A percentile compares a stretch with the other conserved stretches of the same genome.
phyloP scores from a whole-genome alignment of 1,140 invertebrate genomes.

The Rhynchophorus ferrugineus region DNA sequence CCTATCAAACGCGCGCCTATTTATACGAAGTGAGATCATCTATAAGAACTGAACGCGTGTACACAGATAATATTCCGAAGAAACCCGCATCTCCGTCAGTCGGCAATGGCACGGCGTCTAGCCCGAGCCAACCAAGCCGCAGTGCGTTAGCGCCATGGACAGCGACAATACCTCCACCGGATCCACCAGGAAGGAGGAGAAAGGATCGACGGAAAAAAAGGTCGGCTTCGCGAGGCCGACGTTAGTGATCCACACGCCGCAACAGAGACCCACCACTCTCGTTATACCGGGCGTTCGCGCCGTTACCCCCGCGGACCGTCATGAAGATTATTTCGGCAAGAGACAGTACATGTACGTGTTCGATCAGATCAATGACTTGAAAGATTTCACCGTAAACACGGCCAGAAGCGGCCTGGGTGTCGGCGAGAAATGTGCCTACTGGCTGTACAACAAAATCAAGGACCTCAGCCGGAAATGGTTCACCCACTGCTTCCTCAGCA shows the following conservation, averaged over 20 bases:
- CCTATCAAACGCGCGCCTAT: too few species aligned
- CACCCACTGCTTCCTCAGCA: slow-evolving; percentile 75
- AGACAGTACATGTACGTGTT: too few species aligned
- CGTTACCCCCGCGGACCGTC: too few species aligned
- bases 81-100: too few species aligned
- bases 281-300: not conserved
- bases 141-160: not conserved
- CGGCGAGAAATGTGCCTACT: slow-evolving; percentile 73
- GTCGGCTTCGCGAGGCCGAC: slow-evolving; percentile 26
- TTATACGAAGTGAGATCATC: too few species aligned
- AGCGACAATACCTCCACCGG: not conserved
- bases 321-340: slow-evolving; percentile 43
- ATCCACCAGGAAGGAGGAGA: not conserved
- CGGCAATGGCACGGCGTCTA: not conserved
- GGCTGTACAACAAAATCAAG: slow-evolving; percentile 69
- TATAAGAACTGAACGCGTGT: too few species aligned
- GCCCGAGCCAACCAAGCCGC: not conserved
- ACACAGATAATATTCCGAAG: too few species aligned
- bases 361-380: too few species aligned
- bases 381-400: too few species aligned
- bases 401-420: slow-evolving; percentile 68
- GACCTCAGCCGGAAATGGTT: slow-evolving; percentile 76
- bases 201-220: slow-evolving; percentile 16
- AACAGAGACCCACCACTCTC: slow-evolving; percentile 3
- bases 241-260: slow-evolving; percentile 21